Evolutionary conservation across 2,113 vertebrate species (phyloP), one percentile per base, ranked within the genome.

Genomic region (Campylomormyrus tamandua): DNA sequence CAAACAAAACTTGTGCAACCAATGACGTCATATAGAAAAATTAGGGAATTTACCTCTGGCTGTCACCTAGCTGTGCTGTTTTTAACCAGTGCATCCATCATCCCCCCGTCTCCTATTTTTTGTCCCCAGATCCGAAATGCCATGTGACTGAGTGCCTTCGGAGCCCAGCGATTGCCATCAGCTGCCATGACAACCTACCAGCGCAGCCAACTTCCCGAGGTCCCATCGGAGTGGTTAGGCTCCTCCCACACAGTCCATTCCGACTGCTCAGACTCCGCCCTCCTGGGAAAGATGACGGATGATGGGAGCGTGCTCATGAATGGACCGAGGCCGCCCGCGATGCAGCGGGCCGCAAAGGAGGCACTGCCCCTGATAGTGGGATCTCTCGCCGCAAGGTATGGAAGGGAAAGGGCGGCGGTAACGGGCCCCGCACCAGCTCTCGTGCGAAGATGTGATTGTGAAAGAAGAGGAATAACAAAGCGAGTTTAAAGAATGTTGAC

Each of bases 271-370:
- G 66, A 90, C 52, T 89, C 91, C 13, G 92, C 91, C 21, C 95
- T 95, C 0, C 90, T 92, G 80, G 92, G 94, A 91, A 97, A 97
- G 93, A 94, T 93, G 0, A 93, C 95, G 27, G 84, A 94, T 56
- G 92, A 93, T 0, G 88, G 94, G 87, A 89, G 92, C 80, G 90
- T 90, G 93, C 94, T 93, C 2, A 92, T 91, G 53, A 85, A 92
- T 90, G 93, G 94, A 92, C 92, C 94, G 70, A 95, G 94, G 0
- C 96, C 96, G 92, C 97, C 96, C 95, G 96, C 96, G 94, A 97
- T 95, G 95, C 95, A 96, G 92, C 95, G 96, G 92, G 95, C 95
- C 0, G 93, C 95, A 91, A 97, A 96, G 93, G 97, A 97, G 93
- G 95, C 96, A 93, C 94, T 96, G 52, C 97, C 96, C 19, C 96